These are phyloP conservation scores for Zaprionus africanus DNA, from an alignment of 1,140 invertebrate genomes.

Conservation along the genomic window DNA sequence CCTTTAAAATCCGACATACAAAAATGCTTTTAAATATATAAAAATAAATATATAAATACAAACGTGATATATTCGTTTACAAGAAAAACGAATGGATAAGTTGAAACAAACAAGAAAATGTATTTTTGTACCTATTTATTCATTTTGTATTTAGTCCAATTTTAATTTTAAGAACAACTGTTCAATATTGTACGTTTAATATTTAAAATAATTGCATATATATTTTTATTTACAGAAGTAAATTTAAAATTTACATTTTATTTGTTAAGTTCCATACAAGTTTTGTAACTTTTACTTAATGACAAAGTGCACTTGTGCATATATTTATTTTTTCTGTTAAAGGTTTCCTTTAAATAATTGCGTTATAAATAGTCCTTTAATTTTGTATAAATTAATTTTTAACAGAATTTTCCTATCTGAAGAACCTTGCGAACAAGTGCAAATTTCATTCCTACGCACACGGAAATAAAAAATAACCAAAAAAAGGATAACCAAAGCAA, in stretches of 20 bases:
- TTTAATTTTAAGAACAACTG: not conserved
- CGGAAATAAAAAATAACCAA: not conserved
- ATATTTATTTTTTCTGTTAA: not conserved
- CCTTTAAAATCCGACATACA: not conserved
- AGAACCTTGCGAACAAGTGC: not conserved
- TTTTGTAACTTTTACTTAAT: not conserved
- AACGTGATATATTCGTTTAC: not conserved
- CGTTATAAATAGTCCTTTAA: not conserved
- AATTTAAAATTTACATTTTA: not conserved
- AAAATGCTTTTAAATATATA: not conserved
- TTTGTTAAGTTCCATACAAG: not conserved
- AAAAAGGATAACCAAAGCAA: not conserved
- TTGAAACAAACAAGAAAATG: not conserved
- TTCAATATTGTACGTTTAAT: not conserved
- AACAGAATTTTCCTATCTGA: not conserved
- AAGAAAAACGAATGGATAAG: not conserved
- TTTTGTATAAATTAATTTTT: not conserved
- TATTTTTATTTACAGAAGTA: conserved; percentile 7
- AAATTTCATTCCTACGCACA: not conserved
- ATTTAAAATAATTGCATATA: not conserved
- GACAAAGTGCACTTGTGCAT: not conserved
- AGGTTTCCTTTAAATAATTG: not conserved
- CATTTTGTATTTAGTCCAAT: not conserved
- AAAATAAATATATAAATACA: no score
- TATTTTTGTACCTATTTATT: conserved; percentile 1